phyloP scores from a whole-genome alignment of 2,888 invertebrate genomes.

The Paralinhomoeus sp. region DNA sequence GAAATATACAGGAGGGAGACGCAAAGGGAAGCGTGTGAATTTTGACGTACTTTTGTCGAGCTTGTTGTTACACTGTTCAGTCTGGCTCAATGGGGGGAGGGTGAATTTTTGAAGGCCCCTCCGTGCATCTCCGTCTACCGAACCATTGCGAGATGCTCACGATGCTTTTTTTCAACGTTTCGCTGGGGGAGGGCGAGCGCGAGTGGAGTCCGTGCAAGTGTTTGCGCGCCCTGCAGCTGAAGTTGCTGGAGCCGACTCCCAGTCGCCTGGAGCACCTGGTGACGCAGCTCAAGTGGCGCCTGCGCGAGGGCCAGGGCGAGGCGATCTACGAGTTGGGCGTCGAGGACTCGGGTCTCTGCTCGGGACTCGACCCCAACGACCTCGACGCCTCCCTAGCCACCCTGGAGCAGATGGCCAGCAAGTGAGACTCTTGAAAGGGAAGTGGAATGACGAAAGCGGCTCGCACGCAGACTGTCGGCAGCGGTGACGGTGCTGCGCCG shows the following conservation, averaged over 20 bases:
- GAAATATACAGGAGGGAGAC: too few relatives aligned
- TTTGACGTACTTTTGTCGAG: too few relatives aligned
- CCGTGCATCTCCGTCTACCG: too few relatives aligned
- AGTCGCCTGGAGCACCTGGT: constrained; percentile 81
- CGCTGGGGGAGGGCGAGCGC: too few relatives aligned
- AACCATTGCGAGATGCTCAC: not conserved
- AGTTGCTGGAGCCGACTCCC: constrained; percentile 69
- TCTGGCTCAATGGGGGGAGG: too few relatives aligned
- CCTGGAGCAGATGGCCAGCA: constrained; percentile 59
- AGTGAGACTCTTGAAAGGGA: constrained; percentile 27
- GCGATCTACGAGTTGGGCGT: constrained; percentile 86
- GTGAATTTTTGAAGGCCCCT: too few relatives aligned
- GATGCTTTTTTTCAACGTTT: not conserved
- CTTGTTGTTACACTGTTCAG: too few relatives aligned
- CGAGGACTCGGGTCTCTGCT: constrained; percentile 34
- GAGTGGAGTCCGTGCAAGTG: not conserved
- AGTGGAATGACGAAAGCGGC: not conserved
- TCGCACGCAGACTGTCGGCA: constrained; percentile 41
- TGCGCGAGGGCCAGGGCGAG: constrained; percentile 81
- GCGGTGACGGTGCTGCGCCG: constrained; percentile 50
- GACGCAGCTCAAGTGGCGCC: constrained; percentile 95
- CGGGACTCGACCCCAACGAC: constrained; percentile 57
- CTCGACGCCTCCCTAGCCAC: constrained; percentile 66
- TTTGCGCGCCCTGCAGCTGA: constrained; percentile 38
- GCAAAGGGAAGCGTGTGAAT: too few relatives aligned